Evolutionary conservation across 1,140 invertebrate species (phyloP).

Genomic region (Drosophila busckii): DNA sequence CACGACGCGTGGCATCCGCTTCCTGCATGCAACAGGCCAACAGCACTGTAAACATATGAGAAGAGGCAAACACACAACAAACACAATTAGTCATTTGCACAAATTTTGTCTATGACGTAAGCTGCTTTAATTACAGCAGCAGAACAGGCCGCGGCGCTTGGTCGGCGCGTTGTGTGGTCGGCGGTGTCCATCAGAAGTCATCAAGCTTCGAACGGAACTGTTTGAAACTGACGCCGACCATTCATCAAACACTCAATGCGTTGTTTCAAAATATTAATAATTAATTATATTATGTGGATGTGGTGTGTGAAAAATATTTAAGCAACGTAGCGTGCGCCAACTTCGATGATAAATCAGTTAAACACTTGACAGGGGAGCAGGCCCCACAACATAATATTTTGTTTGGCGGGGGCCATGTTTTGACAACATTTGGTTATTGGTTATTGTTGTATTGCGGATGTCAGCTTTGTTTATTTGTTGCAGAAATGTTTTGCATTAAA

Average conservation of each 20-base stretch:
- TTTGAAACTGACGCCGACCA: conserved; percentile 46
- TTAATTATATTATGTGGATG: no score
- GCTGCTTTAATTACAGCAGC: conserved; percentile 10
- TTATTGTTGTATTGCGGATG: conserved; percentile 67
- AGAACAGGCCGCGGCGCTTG: conserved; percentile 17
- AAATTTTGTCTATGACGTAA: conserved; percentile 18
- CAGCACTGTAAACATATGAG: conserved; percentile 40
- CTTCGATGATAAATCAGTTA: conserved; percentile 47
- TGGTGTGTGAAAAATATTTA: conserved; percentile 30
- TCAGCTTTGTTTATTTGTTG: conserved; percentile 56
- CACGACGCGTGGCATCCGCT: conserved; percentile 86
- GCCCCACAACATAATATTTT: neutral
- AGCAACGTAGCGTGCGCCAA: conserved; percentile 39
- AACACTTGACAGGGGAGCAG: conserved; percentile 7
- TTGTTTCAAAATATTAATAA: conserved; percentile 74
- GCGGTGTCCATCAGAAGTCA: conserved; percentile 16
- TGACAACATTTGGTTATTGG: conserved; percentile 21
- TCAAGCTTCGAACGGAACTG: conserved; percentile 57
- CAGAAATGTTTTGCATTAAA: conserved; percentile 7
- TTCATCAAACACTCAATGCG: conserved; percentile 58
- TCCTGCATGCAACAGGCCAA: conserved; percentile 82
- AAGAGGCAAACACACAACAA: conserved; percentile 9
- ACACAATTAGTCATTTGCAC: conserved; percentile 5
- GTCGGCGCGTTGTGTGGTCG: conserved; percentile 54
- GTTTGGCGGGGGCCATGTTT: conserved; percentile 4